These are phyloP conservation scores for Spilogale gracilis DNA, from an alignment of 2,113 vertebrate genomes.

Conservation along the genomic window DNA sequence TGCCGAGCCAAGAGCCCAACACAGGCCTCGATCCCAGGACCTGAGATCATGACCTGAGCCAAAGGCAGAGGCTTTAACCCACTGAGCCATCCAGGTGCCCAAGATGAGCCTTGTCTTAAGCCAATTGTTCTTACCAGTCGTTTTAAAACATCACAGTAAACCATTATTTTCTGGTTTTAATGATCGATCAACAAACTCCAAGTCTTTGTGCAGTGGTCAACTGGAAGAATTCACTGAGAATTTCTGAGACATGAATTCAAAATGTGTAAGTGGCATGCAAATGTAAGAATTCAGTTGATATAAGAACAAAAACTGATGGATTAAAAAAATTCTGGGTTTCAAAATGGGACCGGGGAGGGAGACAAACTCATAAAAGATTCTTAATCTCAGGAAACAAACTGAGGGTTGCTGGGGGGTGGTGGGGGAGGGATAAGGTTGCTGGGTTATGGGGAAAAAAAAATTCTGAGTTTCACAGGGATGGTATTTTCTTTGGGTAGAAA, in stretches of 20 bases:
- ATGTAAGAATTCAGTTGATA: neutral
- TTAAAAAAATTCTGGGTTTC: neutral
- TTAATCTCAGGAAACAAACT: no score
- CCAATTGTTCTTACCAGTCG: neutral
- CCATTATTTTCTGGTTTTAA: neutral
- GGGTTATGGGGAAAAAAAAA: no score
- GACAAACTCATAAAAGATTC: no score
- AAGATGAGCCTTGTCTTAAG: neutral
- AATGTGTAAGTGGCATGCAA: neutral
- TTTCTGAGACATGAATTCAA: neutral
- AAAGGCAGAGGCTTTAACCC: no score
- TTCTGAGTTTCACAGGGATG: neutral
- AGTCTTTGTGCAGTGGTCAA: neutral
- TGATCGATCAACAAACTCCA: neutral
- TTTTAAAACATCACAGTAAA: constrained; percentile 34
- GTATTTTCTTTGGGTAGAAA: neutral
- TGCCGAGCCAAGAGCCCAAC: no score
- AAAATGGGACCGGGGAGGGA: neutral
- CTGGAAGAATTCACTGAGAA: neutral
- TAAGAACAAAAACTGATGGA: neutral
- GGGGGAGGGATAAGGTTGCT: no score
- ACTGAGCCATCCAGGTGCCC: no score
- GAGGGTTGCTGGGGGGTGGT: no score
- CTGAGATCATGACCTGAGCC: no score
- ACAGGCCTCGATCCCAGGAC: no score